Conservation (phyloP, 2,113 vertebrate genomes). For the Rhinopomastus cyanomelas region DNA sequence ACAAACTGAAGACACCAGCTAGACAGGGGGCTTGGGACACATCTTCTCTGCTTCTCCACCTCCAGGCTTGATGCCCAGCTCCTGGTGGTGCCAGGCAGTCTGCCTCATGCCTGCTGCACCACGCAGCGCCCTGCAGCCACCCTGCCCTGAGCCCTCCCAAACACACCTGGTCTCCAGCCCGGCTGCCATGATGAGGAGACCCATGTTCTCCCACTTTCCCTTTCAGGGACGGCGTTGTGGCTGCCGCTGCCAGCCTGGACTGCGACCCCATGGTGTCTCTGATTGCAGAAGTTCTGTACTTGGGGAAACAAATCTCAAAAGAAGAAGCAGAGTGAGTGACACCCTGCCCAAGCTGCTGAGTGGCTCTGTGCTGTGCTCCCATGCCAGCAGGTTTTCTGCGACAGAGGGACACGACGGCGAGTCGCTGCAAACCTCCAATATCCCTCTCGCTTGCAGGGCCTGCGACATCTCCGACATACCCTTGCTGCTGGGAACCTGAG, state of each 20-base stretch:
- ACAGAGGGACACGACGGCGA: neutral
- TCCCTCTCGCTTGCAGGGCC: neutral
- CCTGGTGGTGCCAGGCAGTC: neutral
- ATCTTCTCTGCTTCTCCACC: neutral
- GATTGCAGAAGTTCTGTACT: constrained; percentile 80
- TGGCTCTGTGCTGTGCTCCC: fast-evolving
- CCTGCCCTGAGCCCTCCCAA: neutral
- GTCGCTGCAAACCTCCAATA: neutral
- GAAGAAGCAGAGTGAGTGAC: constrained; percentile 83
- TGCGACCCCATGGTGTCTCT: constrained; percentile 82
- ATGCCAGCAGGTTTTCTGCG: neutral
- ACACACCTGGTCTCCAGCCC: neutral
- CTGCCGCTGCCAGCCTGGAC: constrained; percentile 85
- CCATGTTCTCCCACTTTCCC: neutral
- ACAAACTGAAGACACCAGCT: neutral
- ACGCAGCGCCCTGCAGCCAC: neutral
- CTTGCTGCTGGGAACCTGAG: neutral
- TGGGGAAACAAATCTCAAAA: constrained; percentile 79
- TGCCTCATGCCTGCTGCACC: neutral
- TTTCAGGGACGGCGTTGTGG: constrained; percentile 78
- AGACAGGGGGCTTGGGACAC: constrained; percentile 13
- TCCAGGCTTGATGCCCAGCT: neutral
- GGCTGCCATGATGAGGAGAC: neutral
- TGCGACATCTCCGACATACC: neutral
- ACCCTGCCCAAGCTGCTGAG: neutral